Evolutionary conservation across 2,888 invertebrate genomes (phyloP).

Genomic region (Clepsis dumicolana): DNA sequence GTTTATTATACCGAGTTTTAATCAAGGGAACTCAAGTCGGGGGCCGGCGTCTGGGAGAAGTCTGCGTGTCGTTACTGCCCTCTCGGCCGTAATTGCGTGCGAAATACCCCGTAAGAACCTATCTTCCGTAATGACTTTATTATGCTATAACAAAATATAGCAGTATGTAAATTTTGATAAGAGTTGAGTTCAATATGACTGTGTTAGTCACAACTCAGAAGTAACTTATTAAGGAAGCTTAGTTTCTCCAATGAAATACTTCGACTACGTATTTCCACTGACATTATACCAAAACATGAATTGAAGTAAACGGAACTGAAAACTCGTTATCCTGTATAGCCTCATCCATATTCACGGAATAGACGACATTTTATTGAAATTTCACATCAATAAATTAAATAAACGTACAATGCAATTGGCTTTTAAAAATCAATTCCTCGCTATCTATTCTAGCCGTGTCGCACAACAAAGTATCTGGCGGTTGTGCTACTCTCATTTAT

Average conservation of each 20-base stretch:
- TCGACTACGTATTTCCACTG: too few relatives aligned
- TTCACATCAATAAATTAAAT: constrained; percentile 5
- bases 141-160: constrained; percentile 18
- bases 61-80: constrained; percentile 60
- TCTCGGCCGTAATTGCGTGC: constrained; percentile 68
- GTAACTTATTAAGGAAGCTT: too few relatives aligned
- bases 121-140: constrained; percentile 16
- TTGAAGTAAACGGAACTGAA: background rate
- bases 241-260: too few relatives aligned
- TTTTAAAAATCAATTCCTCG: constrained; percentile 57
- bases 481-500: constrained; percentile 76
- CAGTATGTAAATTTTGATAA: background rate
- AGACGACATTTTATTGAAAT: constrained; percentile 5
- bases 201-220: too few relatives aligned
- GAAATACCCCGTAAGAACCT: constrained; percentile 66
- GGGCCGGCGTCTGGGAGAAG: constrained; percentile 68
- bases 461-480: constrained; percentile 72
- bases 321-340: background rate
- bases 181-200: background rate
- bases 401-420: constrained; percentile 7
- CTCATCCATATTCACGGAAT: constrained; percentile 2
- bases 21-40: constrained; percentile 74
- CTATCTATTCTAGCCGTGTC: constrained; percentile 70
- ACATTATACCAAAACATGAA: background rate
- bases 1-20: constrained; percentile 83